Base-by-base conservation (phyloP, 2,113 vertebrate species). In the Gadus chalcogrammus region DNA sequence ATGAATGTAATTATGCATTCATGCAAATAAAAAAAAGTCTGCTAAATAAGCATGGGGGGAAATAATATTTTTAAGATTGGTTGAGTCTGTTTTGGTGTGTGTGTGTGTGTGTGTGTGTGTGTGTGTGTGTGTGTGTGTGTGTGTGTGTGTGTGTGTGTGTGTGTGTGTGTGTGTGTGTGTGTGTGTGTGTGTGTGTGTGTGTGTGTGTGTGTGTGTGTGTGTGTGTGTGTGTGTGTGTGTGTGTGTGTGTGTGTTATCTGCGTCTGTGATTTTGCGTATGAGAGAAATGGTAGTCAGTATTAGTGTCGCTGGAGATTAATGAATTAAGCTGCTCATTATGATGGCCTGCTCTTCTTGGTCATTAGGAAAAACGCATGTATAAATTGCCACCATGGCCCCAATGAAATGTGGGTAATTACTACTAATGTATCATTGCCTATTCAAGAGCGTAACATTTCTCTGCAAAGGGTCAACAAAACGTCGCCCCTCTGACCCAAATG, bases 391-490 rank as follows among this genome's bases (percentile, higher is more conserved):
- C 89, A 86, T 90, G 92, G 93, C 94, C 94, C 92, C 92, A 92
- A 90, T 91, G 91, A 93, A 93, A 90, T 89, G 91, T 85, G 88
- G 92, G 90, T 96, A 97, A 99, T 99, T 96, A 95, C 91, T 89
- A 93, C 95, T 99, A 99, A 99, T 99, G 91, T 78, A 93, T 94
- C 94, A 98, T 98, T 92, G 91, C 89, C 92, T 92, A 99, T 98
- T 97, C 97, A 91, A 86, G 86, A 91, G 81, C 85, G 91, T 89
- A 92, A 74, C 72, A 2, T 83, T 80, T 83, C 68, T 59, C 81
- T 83, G 83, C 68, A 53, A 76, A 83, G 80, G 81, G 85, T 79
- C 82, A 84, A 84, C 81, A 69, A 77, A 79, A 68, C 81, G 76
- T 78, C 87, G 15, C 91, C 80, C 84, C 89, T 82, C 78, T 94